phyloP scores from a whole-genome alignment of 2,888 invertebrate species.

The Euproctis similis region DNA sequence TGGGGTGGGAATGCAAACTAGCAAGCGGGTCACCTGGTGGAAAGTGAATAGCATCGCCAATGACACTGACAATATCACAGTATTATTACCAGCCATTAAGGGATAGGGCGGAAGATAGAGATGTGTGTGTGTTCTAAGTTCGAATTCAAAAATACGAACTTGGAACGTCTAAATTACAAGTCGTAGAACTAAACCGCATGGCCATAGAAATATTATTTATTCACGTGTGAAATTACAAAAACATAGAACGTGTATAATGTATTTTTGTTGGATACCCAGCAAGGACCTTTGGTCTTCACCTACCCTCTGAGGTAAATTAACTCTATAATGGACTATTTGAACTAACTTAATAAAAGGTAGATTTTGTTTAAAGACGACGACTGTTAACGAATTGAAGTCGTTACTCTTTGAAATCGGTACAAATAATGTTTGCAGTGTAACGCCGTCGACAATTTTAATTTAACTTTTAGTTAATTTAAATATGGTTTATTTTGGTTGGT shows the following conservation, averaged over 20 bases:
- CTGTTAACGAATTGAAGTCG: constrained; percentile 5
- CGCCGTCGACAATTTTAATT: constrained; percentile 4
- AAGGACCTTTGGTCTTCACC: constrained; percentile 7
- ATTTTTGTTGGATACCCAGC: constrained; percentile 1
- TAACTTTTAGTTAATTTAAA: constrained; percentile 1
- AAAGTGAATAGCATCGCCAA: too few species aligned
- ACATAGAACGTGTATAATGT: constrained; percentile 1
- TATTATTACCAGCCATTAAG: too few species aligned
- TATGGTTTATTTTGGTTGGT: constrained; percentile 1
- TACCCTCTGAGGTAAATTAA: constrained; percentile 15
- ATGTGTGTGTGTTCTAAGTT: too few species aligned
- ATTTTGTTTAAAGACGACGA: constrained; percentile 7
- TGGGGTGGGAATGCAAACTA: too few species aligned
- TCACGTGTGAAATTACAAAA: constrained; percentile 20
- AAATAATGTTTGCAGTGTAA: constrained; percentile 12
- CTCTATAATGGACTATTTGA: constrained; percentile 17
- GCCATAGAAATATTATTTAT: constrained; percentile 13
- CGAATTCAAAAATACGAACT: constrained; percentile 9
- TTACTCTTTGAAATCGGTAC: constrained; percentile 13
- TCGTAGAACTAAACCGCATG: too few species aligned
- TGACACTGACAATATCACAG: too few species aligned
- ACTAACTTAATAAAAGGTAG: constrained; percentile 16
- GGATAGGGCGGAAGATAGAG: too few species aligned
- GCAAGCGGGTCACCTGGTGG: too few species aligned
- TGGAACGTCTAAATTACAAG: constrained; percentile 6